These are phyloP conservation scores for Vespertilio murinus DNA, from an alignment of 2,797 vertebrate species.

Conservation along the genomic window DNA sequence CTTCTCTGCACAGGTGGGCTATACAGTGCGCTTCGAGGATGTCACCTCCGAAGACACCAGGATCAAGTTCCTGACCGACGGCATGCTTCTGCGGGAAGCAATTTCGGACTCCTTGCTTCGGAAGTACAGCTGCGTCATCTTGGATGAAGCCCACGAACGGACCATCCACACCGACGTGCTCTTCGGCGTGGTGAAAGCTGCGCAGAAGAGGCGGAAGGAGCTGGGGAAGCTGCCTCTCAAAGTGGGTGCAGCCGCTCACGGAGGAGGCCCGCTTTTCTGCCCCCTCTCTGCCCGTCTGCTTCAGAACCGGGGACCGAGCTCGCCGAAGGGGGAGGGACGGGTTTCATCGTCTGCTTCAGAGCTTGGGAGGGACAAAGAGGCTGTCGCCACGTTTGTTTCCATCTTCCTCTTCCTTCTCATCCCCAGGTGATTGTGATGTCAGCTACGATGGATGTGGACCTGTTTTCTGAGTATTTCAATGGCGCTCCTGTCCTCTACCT, in stretches of 20 bases:
- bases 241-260: conserved; percentile 72
- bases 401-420: not conserved
- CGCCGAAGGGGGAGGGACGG: accelerated
- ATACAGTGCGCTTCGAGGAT: conserved; percentile 96
- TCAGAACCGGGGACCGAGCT: not conserved
- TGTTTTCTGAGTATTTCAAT: conserved; percentile 96
- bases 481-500: conserved; percentile 96
- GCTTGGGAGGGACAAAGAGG: not conserved
- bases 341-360: not conserved
- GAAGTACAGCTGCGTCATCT: conserved; percentile 92
- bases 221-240: conserved; percentile 91
- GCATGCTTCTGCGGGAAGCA: conserved; percentile 96
- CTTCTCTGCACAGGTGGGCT: conserved; percentile 89
- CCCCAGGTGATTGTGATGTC: conserved; percentile 95
- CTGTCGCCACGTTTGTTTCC: accelerated
- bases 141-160: conserved; percentile 97
- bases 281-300: not conserved
- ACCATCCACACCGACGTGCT: conserved; percentile 96
- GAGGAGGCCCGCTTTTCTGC: not conserved
- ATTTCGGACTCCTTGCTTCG: conserved; percentile 92
- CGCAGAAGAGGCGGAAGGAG: conserved; percentile 91
- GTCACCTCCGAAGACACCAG: conserved; percentile 92
- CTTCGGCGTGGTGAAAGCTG: conserved; percentile 94
- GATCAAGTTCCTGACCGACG: conserved; percentile 96
- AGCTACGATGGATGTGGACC: conserved; percentile 98